Evolutionary conservation across 1,140 invertebrate species (phyloP), one percentile per base, ranked within the genome.

Genomic region (Pogonus chalceus): DNA sequence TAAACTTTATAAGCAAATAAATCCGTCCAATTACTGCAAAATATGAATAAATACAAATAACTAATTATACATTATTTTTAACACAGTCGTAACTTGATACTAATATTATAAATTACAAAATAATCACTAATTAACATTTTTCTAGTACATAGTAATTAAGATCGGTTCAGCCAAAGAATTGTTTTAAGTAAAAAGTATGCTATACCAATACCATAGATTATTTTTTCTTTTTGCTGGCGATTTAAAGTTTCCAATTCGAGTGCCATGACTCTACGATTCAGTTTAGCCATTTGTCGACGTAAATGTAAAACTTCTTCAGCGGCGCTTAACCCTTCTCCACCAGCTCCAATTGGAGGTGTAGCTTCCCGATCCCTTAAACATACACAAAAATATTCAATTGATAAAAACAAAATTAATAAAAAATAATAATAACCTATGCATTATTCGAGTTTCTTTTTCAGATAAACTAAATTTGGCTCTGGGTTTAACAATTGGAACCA

Each of bases 151-250:
- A 14, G 26, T 43, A 18, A 43, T 43, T 43, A 43, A 7, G 76
- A 76, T 69, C 84, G 78, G 70, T 85, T 88, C 54, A 92, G 71
- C 89, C 89, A 92, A 56, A 87, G 77, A 56, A 92, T 81, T 53
- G 88, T 80, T 78, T 92, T 92, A 52, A 91, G 74, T 60, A 91
- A 72, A 65, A 92, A 80, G 68, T 92, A 94, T 10, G 87, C 81
- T 62, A 92, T 73, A 16, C 88, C 87, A 58, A 89, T 70, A 54
- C 83, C 82, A 68, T 87, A 89, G 58, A 90, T 72, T 62, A 90
- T 78, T 67, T 91, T 87, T 63, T 92, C 88, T 60, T 85, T 79
- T 69, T 92, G 86, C 63, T 88, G 79, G 39, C 87, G 76, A 64
- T 87, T 84, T 39, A 85, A 71, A 60, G 85, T 82, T 60, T 92